Percentiles rank a stretch among this genome's conserved stretches.
phyloP scores from a whole-genome alignment of 1,140 invertebrate species.

The Cyphomyrmex costatus region DNA sequence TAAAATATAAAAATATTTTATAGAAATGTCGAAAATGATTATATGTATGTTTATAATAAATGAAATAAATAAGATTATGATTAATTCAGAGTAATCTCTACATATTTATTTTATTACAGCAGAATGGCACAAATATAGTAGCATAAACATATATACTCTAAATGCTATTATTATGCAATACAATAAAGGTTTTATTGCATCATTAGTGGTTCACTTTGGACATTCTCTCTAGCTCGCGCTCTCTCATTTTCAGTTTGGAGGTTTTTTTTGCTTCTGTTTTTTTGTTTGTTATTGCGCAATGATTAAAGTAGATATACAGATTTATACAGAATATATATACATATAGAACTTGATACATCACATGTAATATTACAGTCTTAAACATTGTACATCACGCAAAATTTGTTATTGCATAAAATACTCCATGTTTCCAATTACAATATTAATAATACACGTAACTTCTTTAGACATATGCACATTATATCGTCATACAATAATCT shows the following conservation, averaged over 20 bases:
- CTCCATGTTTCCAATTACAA: not conserved
- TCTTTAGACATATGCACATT: conserved; percentile 38
- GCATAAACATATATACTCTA: conserved; percentile 15
- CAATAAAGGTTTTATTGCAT: not conserved
- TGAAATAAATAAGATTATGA: conserved; percentile 43
- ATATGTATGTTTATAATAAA: conserved; percentile 46
- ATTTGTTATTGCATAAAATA: conserved; percentile 6
- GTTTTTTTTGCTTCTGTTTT: not conserved
- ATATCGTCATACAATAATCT: not conserved
- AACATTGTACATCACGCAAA: conserved; percentile 4
- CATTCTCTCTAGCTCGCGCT: too few species aligned
- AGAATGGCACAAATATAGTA: not conserved
- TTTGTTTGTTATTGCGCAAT: not conserved
- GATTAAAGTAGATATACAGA: not conserved
- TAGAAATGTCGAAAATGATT: conserved; percentile 1
- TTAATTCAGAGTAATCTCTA: not conserved
- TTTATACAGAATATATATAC: not conserved
- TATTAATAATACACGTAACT: conserved; percentile 22
- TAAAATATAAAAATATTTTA: conserved; percentile 16
- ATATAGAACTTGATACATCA: conserved; percentile 28
- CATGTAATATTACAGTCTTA: conserved; percentile 31
- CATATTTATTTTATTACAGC: conserved; percentile 23
- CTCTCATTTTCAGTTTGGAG: not conserved
- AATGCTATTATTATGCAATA: not conserved
- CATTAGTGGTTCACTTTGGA: not conserved